Evolutionary conservation across 2,113 vertebrate genomes (phyloP).

Genomic region (Tretioscincus oriximinensis): DNA sequence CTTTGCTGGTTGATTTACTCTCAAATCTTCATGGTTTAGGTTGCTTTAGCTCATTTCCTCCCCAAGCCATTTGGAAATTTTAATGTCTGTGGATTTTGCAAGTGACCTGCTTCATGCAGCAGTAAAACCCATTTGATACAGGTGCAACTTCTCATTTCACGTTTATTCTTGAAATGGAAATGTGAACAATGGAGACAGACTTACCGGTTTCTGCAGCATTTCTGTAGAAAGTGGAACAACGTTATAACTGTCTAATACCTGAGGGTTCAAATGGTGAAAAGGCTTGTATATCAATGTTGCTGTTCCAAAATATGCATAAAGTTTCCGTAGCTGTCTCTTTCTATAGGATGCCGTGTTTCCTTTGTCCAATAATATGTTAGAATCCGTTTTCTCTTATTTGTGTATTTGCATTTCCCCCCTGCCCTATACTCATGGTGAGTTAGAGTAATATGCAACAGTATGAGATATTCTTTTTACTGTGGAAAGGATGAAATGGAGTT

Average conservation of each 20-base stretch:
- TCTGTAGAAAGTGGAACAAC: constrained; percentile 13
- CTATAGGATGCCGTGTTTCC: background rate
- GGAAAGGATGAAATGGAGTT: constrained; percentile 14
- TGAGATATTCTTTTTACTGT: constrained; percentile 10
- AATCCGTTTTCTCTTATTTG: background rate
- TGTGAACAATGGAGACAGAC: constrained; percentile 6
- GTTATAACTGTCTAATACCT: background rate
- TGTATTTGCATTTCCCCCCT: too few species aligned
- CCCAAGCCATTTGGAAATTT: background rate
- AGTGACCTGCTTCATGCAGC: background rate
- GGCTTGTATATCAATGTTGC: background rate
- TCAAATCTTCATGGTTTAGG: background rate
- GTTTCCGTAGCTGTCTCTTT: background rate
- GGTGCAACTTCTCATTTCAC: background rate
- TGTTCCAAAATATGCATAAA: background rate
- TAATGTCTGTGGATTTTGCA: background rate
- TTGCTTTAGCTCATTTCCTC: background rate
- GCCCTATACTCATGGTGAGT: too few species aligned
- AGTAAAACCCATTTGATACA: background rate
- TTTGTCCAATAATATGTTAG: background rate
- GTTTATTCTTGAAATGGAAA: constrained; percentile 36
- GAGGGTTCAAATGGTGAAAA: background rate
- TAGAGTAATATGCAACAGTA: background rate
- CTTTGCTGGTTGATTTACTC: background rate
- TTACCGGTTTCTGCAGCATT: constrained; percentile 12